Evolutionary conservation across 2,888 invertebrate species (phyloP), one percentile per base, ranked within the genome.

Genomic region (Zeuzera pyrina): DNA sequence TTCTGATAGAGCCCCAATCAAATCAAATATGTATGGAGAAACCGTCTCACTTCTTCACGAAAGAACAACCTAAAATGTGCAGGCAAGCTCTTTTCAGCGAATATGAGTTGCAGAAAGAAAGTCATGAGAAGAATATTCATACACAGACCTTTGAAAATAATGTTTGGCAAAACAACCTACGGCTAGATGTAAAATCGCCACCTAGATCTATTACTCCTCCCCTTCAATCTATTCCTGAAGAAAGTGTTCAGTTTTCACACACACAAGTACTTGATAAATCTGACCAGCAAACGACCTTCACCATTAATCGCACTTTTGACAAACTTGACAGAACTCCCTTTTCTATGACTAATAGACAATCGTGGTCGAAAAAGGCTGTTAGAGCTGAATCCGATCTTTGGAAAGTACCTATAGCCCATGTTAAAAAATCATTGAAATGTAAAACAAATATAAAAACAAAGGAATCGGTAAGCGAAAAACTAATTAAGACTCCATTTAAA

Each of bases 161-260:
- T 34, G 46, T 66, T 14, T 84, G 84, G 81, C 65, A 67, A 29
- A 65, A 55, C 41, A 68, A 78, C 10, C 41, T 56, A 10, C 58
- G 53, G 38, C 29, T 35, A 8, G 70, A 71, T 15, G 33, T 45
- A 1, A 62, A 53, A 33, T 73, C 83, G 1, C 81, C 84, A 1
- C 71, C 72, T 1, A 53, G 77, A 30, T 73, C 84, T 1, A 46
- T 71, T 21, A 69, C 77, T 1, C 74, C 74, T 2, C 73, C 77
- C 2, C 53, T 86, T 10, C 73, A 77, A 25, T 71, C 79, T 0
- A 85, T 85, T 21, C 79, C 84, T 7, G 85, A 86, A 57, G 85
- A 86, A 43, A 83, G 73, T 39, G 45, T 47, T 19, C 71, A 77
- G 22, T 51, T 62, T 34, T 73, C 63, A 1, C 66, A 73, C 24